Evolutionary conservation across 2,113 vertebrate species (phyloP).

Genomic region (Nothoprocta perdicaria): DNA sequence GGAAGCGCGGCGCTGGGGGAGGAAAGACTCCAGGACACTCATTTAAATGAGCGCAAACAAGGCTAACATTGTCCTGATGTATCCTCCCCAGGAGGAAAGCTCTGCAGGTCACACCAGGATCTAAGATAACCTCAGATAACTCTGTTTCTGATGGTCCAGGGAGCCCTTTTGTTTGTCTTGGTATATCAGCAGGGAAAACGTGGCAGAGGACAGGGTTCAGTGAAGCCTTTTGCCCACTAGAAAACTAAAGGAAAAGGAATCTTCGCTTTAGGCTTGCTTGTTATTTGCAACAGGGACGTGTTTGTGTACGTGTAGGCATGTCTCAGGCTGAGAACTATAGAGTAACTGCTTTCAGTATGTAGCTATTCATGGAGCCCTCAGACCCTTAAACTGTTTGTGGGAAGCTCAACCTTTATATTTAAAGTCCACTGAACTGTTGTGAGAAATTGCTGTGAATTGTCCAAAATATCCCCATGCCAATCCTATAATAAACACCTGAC

Average conservation of each 20-base stretch:
- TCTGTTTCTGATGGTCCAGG: not conserved
- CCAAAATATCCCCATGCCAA: not conserved
- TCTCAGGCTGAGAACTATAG: not conserved
- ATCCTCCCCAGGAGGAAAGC: slow-evolving; percentile 1
- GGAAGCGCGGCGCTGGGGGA: slow-evolving; percentile 34
- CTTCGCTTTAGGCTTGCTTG: not conserved
- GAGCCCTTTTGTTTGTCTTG: not conserved
- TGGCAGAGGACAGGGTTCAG: not conserved
- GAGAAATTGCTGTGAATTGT: not conserved
- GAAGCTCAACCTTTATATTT: not conserved
- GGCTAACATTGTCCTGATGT: slow-evolving; percentile 15
- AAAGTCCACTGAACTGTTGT: not conserved
- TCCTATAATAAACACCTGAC: not conserved
- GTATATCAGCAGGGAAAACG: not conserved
- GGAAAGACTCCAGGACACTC: not conserved
- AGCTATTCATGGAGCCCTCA: not conserved
- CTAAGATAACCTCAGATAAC: not conserved
- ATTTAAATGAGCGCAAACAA: slow-evolving; percentile 28
- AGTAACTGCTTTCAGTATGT: not conserved
- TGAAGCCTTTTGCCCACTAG: not conserved
- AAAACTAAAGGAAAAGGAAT: not conserved
- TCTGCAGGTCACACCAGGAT: not conserved
- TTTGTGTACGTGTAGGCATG: fast-evolving
- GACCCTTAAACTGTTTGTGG: not conserved
- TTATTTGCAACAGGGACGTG: not conserved